These are phyloP conservation scores for Anas platyrhynchos DNA, from an alignment of 2,113 vertebrate species.

Conservation along the genomic window DNA sequence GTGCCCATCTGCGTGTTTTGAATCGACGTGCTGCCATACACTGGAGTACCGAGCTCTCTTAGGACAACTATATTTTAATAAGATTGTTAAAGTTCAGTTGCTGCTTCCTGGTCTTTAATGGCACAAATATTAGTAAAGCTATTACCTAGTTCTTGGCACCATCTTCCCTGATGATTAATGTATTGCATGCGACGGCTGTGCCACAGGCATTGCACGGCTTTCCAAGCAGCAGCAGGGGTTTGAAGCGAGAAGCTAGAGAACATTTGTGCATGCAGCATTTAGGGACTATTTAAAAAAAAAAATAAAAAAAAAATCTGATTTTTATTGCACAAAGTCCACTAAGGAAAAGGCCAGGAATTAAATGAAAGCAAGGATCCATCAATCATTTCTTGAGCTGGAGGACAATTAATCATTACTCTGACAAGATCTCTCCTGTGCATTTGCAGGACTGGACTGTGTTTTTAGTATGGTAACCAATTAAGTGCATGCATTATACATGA, in stretches of 20 bases:
- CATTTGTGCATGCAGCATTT: neutral
- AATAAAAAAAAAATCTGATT: neutral
- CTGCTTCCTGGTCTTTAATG: neutral
- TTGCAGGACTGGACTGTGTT: neutral
- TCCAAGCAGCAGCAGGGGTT: neutral
- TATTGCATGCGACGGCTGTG: neutral
- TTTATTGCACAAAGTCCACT: neutral
- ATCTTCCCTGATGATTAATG: conserved; percentile 25
- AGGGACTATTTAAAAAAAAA: conserved; percentile 1
- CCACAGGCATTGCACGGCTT: neutral
- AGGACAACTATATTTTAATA: neutral
- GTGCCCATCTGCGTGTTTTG: neutral
- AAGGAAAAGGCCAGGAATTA: neutral
- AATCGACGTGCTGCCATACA: rapidly evolving
- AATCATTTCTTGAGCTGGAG: neutral
- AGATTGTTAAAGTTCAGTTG: neutral
- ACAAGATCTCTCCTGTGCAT: neutral
- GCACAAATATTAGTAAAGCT: conserved; percentile 25
- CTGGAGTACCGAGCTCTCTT: neutral
- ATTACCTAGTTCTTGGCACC: conserved; percentile 1
- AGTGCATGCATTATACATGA: neutral
- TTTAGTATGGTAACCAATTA: neutral
- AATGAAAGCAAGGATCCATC: neutral
- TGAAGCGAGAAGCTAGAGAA: neutral
- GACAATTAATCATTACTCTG: neutral